Percentiles rank a stretch among this genome's conserved stretches.
Conservation (phyloP, 2,888 invertebrate genomes). For the Sisyra nigra region DNA sequence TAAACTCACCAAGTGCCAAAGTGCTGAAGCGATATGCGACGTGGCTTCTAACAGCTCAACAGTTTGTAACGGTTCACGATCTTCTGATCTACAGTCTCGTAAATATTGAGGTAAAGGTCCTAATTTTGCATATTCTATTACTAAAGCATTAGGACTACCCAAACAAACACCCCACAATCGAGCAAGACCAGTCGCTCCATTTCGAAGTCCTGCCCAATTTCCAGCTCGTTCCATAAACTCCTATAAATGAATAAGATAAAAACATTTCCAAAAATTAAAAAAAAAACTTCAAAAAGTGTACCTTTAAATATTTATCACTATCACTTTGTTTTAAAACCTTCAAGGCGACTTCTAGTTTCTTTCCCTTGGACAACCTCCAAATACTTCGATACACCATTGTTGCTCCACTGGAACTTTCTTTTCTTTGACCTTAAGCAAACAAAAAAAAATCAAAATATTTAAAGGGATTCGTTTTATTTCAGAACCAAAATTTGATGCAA, state of each 20-base stretch:
- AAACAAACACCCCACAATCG: constrained; percentile 64
- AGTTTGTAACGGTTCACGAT: constrained; percentile 32
- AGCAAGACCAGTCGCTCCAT: constrained; percentile 49
- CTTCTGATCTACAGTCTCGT: constrained; percentile 24
- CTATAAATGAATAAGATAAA: constrained; percentile 24
- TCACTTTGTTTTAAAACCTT: constrained; percentile 57
- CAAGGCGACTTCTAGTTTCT: constrained; percentile 62
- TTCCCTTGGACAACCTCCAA: constrained; percentile 61
- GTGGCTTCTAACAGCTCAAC: constrained; percentile 70
- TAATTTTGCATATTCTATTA: constrained; percentile 61
- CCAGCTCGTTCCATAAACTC: constrained; percentile 64
- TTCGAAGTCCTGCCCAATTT: constrained; percentile 59
- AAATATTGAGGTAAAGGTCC: constrained; percentile 66
- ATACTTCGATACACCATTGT: constrained; percentile 56
- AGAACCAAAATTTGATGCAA: too few species aligned
- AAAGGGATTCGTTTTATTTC: too few species aligned
- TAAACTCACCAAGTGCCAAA: constrained; percentile 61
- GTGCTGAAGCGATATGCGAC: constrained; percentile 63
- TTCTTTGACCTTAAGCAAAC: constrained; percentile 34
- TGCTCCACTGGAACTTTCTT: constrained; percentile 41
- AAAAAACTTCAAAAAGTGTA: constrained; percentile 23
- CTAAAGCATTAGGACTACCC: constrained; percentile 60
- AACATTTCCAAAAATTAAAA: not conserved
- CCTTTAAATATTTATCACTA: constrained; percentile 39
- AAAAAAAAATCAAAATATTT: constrained; percentile 6